These are phyloP conservation scores for Neoaliturus tenellus DNA, from an alignment of 2,888 invertebrate genomes.

Conservation along the genomic window DNA sequence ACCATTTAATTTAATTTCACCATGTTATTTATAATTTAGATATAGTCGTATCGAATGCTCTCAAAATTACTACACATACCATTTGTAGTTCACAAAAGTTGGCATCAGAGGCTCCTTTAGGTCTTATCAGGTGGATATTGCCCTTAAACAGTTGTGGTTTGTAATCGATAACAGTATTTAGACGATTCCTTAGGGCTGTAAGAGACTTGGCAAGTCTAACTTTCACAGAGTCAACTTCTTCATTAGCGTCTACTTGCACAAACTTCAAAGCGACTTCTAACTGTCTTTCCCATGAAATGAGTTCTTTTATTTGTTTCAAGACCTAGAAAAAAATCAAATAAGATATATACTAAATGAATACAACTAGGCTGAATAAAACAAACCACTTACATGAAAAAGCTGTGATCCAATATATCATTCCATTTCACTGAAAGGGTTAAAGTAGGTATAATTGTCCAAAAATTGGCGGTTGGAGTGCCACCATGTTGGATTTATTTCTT, in stretches of 20 bases:
- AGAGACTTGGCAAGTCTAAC: neutral
- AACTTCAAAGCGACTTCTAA: neutral
- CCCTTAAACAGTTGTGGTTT: constrained; percentile 12
- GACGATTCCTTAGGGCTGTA: neutral
- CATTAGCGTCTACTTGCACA: neutral
- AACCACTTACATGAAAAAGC: too few relatives aligned
- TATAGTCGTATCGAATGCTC: too few relatives aligned
- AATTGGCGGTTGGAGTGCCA: too few relatives aligned
- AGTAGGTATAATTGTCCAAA: too few relatives aligned
- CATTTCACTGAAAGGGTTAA: too few relatives aligned
- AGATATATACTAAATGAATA: too few relatives aligned
- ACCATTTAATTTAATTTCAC: too few relatives aligned
- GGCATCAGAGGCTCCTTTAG: neutral
- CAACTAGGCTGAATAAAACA: too few relatives aligned
- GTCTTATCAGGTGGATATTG: constrained; percentile 4
- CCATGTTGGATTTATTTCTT: too few relatives aligned
- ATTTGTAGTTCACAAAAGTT: neutral
- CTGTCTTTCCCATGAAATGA: neutral
- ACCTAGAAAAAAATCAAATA: neutral
- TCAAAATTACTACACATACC: too few relatives aligned
- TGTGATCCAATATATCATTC: too few relatives aligned
- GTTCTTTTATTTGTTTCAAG: neutral
- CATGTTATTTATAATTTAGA: too few relatives aligned
- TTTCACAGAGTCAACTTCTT: neutral
- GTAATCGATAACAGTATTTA: neutral